Evolutionary conservation across 2,113 vertebrate genomes (phyloP), one percentile per base, ranked within the genome.

Genomic region (Scytalopus superciliaris): DNA sequence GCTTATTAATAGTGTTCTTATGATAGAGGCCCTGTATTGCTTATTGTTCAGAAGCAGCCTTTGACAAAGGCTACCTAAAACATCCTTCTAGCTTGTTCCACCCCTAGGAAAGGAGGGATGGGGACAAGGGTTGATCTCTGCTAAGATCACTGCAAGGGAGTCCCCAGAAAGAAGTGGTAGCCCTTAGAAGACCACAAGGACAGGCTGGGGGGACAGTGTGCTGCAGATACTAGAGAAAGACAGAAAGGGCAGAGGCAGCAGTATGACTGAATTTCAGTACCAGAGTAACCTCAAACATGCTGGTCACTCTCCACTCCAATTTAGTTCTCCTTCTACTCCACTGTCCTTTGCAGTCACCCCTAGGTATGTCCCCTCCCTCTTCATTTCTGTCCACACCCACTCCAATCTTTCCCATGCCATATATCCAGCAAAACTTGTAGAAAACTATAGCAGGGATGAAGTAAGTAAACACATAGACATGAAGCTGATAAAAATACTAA

Each of bases 401-500:
- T 67, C 68, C 45, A 18, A 57, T 47, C 57, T 62, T 73, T 56
- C n/a, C 37, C 3, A 0, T 78, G 80, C 49, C 66, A 68, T 37
- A 55, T 57, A 91, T 35, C 56, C 57, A 84, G 53, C 33, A 72
- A 86, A 87, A 57, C 69, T 60, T 73, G 53, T 73, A 70, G 77
- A 57, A 91, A 82, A 84, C 49, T 24, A 37, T n/a, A 49, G 69
- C n/a, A 85, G 50, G 60, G 66, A 83, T 83, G 55, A 88, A 90
- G 69, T 75, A 53, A 24, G 53, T 87, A 96, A 93, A 96, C 79
- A 96, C 76, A 91, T 30, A 77, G n/a, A 63, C n/a, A 60, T 70
- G 82, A 89, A 88, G 47, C 72, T 95, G 82, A 94, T 93, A 88
- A 80, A 96, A 88, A 79, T 85, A 93, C 74, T 80, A 94, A 90